These are phyloP conservation scores for Zaprionus ghesquierei DNA, from an alignment of 1,140 invertebrate species.

Conservation along the genomic window DNA sequence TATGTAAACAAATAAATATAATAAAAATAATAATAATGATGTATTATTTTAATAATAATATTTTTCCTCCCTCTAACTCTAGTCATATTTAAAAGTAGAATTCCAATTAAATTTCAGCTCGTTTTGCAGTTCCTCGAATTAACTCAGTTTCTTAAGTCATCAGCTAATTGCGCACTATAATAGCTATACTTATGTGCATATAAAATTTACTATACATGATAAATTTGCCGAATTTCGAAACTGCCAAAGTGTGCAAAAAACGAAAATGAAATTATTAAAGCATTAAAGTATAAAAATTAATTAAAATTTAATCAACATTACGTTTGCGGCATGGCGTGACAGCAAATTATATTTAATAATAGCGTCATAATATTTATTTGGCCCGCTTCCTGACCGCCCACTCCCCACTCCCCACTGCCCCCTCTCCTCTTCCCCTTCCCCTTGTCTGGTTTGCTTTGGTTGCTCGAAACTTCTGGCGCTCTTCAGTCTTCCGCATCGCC, in stretches of 20 bases:
- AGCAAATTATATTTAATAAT: slow-evolving; percentile 76
- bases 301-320: slow-evolving; percentile 80
- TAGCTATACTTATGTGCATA: background rate
- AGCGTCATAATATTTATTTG: slow-evolving; percentile 68
- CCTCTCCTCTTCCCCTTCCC: background rate
- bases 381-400: background rate
- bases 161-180: background rate
- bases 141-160: background rate
- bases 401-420: slow-evolving; percentile 14
- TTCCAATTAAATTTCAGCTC: background rate
- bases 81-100: too few species aligned
- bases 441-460: too few species aligned
- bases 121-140: background rate
- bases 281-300: slow-evolving; percentile 74
- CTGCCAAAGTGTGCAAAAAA: background rate
- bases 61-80: too few species aligned
- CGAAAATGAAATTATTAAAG: slow-evolving; percentile 67
- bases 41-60: too few species aligned
- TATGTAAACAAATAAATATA: too few species aligned
- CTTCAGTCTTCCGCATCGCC: slow-evolving; percentile 5
- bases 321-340: slow-evolving; percentile 72
- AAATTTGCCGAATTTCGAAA: background rate
- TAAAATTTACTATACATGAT: background rate
- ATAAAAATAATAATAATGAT: too few species aligned
- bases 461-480: too few species aligned